Conservation (phyloP, 2,888 invertebrate species). For the Apamea crenata region DNA sequence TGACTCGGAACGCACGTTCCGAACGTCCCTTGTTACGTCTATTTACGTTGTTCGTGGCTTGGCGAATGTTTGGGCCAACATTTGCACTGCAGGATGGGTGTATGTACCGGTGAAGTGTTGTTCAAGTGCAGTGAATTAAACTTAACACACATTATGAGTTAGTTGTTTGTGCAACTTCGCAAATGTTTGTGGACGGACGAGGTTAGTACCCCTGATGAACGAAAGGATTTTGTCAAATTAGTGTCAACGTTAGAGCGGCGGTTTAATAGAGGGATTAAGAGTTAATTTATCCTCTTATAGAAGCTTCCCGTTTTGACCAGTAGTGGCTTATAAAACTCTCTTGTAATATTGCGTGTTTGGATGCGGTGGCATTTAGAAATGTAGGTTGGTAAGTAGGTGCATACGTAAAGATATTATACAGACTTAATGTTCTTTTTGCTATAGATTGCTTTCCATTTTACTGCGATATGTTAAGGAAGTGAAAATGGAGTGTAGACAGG, state of each 20-base stretch:
- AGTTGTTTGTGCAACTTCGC: constrained; percentile 76
- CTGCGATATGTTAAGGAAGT: constrained; percentile 40
- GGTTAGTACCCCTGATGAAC: constrained; percentile 77
- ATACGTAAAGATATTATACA: constrained; percentile 47
- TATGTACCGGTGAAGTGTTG: constrained; percentile 81
- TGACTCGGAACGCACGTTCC: constrained; percentile 83
- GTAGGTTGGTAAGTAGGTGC: constrained; percentile 61
- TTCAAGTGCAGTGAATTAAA: constrained; percentile 80
- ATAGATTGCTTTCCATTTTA: constrained; percentile 48
- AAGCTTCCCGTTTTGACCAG: constrained; percentile 53
- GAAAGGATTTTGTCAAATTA: constrained; percentile 63
- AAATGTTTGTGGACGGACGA: constrained; percentile 88
- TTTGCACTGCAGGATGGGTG: constrained; percentile 81
- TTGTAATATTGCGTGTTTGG: constrained; percentile 68
- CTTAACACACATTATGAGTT: constrained; percentile 81
- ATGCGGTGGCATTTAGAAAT: constrained; percentile 70
- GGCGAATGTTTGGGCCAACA: constrained; percentile 76
- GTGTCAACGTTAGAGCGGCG: constrained; percentile 51
- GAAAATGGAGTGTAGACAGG: constrained; percentile 13
- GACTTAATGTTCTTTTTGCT: constrained; percentile 49
- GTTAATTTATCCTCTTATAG: constrained; percentile 61
- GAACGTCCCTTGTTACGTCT: constrained; percentile 75
- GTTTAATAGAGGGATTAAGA: constrained; percentile 61
- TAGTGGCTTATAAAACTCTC: constrained; percentile 51
- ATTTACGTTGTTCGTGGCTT: constrained; percentile 78